phyloP scores from a whole-genome alignment of 1,140 invertebrate species.

The Drosophila ercepeae region DNA sequence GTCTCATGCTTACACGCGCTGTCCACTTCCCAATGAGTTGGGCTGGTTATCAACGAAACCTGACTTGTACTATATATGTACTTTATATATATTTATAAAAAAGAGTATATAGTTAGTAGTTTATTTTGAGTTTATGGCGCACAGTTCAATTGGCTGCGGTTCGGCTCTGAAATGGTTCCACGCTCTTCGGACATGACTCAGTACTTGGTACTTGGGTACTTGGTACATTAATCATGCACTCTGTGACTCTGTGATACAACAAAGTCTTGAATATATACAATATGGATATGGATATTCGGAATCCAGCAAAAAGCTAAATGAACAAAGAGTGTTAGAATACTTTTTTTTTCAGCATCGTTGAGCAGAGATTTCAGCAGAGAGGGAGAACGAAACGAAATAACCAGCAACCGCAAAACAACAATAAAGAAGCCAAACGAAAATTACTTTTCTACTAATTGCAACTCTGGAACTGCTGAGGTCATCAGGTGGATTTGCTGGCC shows the following conservation, averaged over 20 bases:
- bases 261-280: constrained; percentile 27
- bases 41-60: constrained; percentile 43
- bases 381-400: constrained; percentile 10
- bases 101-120: constrained; percentile 4
- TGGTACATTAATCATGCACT: constrained; percentile 55
- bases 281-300: constrained; percentile 12
- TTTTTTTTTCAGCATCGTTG: constrained; percentile 55
- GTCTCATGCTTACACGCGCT: constrained; percentile 55
- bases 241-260: constrained; percentile 15
- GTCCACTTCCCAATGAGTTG: constrained; percentile 25
- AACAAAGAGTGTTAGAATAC: constrained; percentile 55
- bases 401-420: constrained; percentile 23
- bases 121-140: constrained; percentile 27
- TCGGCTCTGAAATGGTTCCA: constrained; percentile 38
- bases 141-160: constrained; percentile 31
- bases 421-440: constrained; percentile 45
- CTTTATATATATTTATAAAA: no score
- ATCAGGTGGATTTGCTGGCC: constrained; percentile 15
- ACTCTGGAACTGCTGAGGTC: constrained; percentile 47
- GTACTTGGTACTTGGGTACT: no score
- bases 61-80: constrained; percentile 11
- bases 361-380: constrained; percentile 37
- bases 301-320: not conserved
- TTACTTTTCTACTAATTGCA: constrained; percentile 59
- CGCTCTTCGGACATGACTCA: constrained; percentile 56